phyloP scores from a whole-genome alignment of 2,113 vertebrate genomes.

The Probosciger aterrimus region DNA sequence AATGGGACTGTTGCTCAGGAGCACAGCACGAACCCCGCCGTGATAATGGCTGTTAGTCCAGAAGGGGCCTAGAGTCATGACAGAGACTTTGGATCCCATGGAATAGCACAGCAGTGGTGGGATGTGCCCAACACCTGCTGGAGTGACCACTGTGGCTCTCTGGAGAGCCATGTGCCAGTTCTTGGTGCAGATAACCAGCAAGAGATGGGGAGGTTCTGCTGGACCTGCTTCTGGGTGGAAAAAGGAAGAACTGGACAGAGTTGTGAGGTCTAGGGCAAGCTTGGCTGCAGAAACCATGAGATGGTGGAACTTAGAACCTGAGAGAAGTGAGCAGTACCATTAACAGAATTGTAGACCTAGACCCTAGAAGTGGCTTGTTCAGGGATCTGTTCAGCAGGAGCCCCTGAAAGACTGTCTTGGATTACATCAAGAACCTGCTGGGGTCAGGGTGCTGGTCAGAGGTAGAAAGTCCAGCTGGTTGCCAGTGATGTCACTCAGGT shows the following conservation, averaged over 20 bases:
- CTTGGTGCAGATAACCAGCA: neutral
- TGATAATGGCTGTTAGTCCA: neutral
- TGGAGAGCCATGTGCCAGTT: neutral
- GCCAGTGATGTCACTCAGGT: neutral
- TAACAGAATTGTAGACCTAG: neutral
- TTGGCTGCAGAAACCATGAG: neutral
- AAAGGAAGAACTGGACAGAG: neutral
- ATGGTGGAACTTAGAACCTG: neutral
- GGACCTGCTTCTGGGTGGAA: neutral
- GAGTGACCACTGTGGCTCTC: neutral
- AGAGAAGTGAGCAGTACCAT: neutral
- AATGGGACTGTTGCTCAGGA: neutral
- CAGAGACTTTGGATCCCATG: neutral
- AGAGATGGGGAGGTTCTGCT: neutral
- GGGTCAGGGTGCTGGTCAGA: neutral
- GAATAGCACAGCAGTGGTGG: neutral
- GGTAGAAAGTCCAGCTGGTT: neutral
- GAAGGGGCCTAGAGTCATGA: neutral
- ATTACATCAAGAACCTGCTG: neutral
- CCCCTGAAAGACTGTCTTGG: neutral
- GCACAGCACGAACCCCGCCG: rapidly evolving
- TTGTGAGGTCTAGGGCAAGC: neutral
- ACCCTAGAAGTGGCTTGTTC: neutral
- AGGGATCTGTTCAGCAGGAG: neutral
- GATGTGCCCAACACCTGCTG: neutral